Percentiles rank a stretch among this genome's conserved stretches.
Conservation (phyloP, 2,797 vertebrate genomes). For the Euthynnus affinis region DNA sequence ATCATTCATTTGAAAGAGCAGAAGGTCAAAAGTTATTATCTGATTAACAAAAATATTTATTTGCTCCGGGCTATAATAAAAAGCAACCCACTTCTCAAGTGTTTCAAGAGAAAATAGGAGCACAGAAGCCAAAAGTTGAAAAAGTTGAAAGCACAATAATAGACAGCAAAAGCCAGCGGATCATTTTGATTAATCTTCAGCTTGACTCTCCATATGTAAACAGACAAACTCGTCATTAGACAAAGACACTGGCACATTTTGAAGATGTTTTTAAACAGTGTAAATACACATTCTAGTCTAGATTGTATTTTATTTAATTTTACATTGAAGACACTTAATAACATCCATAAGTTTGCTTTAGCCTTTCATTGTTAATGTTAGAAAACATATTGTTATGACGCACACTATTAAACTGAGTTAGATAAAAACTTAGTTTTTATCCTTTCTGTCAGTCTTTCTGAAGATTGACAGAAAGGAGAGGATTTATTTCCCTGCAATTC, state of each 20-base stretch:
- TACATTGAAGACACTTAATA: background rate
- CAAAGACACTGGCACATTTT: background rate
- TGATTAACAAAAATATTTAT: slow-evolving; percentile 70
- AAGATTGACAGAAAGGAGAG: background rate
- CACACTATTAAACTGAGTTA: background rate
- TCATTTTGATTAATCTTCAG: slow-evolving; percentile 20
- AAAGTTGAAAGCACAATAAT: slow-evolving; percentile 29
- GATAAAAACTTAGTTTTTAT: no score
- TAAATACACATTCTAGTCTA: background rate
- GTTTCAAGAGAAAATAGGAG: slow-evolving; percentile 23
- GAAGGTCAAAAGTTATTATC: slow-evolving; percentile 55
- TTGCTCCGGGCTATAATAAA: slow-evolving; percentile 46
- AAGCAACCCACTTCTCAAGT: slow-evolving; percentile 20
- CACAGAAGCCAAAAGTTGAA: background rate
- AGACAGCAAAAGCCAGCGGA: background rate
- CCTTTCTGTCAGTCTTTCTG: no score
- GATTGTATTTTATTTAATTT: background rate
- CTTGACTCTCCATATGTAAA: background rate
- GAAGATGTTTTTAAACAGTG: background rate
- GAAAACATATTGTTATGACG: background rate
- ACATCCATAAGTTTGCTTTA: background rate
- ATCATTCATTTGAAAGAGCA: slow-evolving; percentile 53
- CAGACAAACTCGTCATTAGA: slow-evolving; percentile 21
- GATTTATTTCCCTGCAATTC: background rate
- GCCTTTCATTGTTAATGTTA: background rate